A percentile compares a stretch with the other conserved stretches of the same genome.
Conservation (phyloP, 2,888 invertebrate species). For the Pristionchus fissidentatus region DNA sequence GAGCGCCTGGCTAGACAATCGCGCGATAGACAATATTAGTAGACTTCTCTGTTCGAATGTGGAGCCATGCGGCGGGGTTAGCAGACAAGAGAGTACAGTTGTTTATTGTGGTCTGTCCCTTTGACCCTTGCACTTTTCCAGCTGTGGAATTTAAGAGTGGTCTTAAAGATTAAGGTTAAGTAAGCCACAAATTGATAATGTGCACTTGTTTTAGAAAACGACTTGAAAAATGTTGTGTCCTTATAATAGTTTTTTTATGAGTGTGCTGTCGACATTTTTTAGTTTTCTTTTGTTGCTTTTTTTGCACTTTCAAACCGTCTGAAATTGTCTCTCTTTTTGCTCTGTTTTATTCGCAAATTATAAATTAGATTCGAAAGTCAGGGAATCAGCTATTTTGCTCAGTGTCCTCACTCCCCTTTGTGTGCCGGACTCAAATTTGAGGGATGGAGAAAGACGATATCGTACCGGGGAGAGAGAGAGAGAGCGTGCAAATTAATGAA, state of each 20-base stretch:
- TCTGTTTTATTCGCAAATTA: background rate
- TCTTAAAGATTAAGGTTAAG: too few species aligned
- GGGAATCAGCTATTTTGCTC: background rate
- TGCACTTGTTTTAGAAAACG: too few species aligned
- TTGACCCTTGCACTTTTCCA: background rate
- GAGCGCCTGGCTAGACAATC: background rate
- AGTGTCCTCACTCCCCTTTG: background rate
- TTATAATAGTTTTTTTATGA: too few species aligned
- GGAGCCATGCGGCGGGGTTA: too few species aligned
- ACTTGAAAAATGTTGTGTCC: too few species aligned
- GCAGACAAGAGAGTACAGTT: too few species aligned
- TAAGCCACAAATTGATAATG: too few species aligned
- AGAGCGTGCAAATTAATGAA: conserved; percentile 22
- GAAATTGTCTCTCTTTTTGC: background rate
- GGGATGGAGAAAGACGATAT: background rate
- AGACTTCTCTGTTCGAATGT: background rate
- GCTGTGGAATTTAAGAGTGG: too few species aligned
- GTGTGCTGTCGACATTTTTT: too few species aligned
- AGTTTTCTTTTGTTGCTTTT: too few species aligned
- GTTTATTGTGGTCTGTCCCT: background rate
- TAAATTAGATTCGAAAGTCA: background rate
- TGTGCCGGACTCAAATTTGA: background rate
- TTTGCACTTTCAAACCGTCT: background rate
- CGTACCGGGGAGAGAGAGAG: background rate
- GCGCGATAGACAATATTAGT: background rate